Base-by-base conservation (phyloP, 2,888 invertebrate species). In the Coelinius sp. region DNA sequence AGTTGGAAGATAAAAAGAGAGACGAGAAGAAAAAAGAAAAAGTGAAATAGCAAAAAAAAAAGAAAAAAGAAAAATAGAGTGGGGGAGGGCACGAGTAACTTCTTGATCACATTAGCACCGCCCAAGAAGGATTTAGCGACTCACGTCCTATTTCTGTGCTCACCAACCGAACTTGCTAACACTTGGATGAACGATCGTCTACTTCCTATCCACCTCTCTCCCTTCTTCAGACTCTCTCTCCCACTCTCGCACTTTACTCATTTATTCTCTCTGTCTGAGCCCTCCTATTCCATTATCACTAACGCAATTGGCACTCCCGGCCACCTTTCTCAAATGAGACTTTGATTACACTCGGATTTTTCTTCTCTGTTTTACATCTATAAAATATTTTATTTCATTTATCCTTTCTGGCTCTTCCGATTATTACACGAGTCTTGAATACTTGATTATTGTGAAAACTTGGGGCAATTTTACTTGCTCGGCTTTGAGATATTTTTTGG, bases 21-120 rank as follows among this genome's bases (percentile, higher is more conserved):
- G 10, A n/a, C n/a, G n/a, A n/a, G n/a, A 46, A 44, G 17, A 10
- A 17, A 53, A 20, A 59, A 59, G n/a, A 25, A 68, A 68, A 46
- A 31, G 14, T 35, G 35, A 31, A 69, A 35, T 17, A 35, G 17
- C 7, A 14, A 10, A 35, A 20, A 14, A 56, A 8, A 35, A 17
- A 17, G 20, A 17, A 14, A 17, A 17, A 20, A 25, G 14, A 2
- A 2, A 4, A 31, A n/a, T n/a, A n/a, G n/a, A 35, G 20, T 31
- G 59, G 35, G 20, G 12, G 27, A 35, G 59, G 31, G 27, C 49
- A 31, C 35, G 44, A n/a, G 64, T 70, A 70, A 70, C 70, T 70
- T 70, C 27, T 64, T 70, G 70, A 70, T 64, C 63, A 64, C 63
- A 70, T 70, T 64, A 70, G 27, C 53, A 25, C 49, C 35, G 62